A percentile compares a stretch with the other conserved stretches of the same genome.
These are phyloP conservation scores for Parauchenoglanis punctatus DNA, from an alignment of 2,797 vertebrate species.

Conservation along the genomic window DNA sequence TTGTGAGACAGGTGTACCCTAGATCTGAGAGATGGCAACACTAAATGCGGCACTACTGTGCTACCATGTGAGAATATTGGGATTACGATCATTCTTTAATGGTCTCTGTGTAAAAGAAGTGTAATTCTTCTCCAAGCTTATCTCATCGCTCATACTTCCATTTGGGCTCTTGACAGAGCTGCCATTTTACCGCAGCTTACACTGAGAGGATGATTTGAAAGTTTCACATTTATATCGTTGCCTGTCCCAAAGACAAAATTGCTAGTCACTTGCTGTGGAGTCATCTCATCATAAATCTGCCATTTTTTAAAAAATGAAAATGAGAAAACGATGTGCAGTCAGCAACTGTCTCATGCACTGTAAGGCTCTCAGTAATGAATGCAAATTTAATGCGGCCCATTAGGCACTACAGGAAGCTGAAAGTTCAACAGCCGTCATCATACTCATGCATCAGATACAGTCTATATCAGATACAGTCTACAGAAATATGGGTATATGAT, in stretches of 20 bases:
- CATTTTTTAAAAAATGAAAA: not conserved
- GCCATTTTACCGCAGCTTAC: not conserved
- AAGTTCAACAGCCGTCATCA: conserved; percentile 15
- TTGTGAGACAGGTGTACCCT: not conserved
- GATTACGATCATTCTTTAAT: not conserved
- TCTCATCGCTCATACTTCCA: not conserved
- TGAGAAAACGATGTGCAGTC: conserved; percentile 19
- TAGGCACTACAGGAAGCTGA: conserved; percentile 11
- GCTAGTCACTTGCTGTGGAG: conserved; percentile 11
- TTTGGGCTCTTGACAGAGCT: not conserved
- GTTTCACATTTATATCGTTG: not conserved
- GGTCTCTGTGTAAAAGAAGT: not conserved
- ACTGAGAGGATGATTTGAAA: not conserved
- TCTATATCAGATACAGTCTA: conserved; percentile 9
- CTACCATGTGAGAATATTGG: not conserved
- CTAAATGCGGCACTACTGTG: not conserved
- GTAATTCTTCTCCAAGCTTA: not conserved
- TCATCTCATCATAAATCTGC: conserved; percentile 10
- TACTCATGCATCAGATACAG: not conserved
- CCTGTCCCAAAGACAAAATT: not conserved
- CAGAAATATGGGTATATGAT: not conserved
- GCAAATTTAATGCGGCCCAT: conserved; percentile 25
- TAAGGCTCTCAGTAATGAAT: conserved; percentile 22
- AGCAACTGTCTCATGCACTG: conserved; percentile 18
- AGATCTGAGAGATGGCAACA: not conserved